Conservation (phyloP, 2,888 invertebrate genomes). For the Celastrina argiolus region DNA sequence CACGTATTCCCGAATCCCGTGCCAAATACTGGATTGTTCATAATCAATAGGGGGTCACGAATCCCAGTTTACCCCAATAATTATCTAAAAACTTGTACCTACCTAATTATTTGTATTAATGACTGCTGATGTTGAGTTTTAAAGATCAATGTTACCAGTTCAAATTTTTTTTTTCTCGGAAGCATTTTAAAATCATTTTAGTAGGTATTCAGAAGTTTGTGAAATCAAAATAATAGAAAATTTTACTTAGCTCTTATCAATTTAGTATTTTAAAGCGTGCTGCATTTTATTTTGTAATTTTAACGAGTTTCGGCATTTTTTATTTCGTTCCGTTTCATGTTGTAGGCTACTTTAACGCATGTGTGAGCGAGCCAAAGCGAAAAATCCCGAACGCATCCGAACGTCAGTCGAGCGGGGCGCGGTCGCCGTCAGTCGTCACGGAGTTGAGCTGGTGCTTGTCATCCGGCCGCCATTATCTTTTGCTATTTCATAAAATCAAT, state of each 20-base stretch:
- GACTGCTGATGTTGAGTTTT: slow-evolving; percentile 1
- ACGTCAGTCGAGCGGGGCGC: slow-evolving; percentile 79
- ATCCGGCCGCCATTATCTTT: slow-evolving; percentile 80
- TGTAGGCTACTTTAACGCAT: slow-evolving; percentile 62
- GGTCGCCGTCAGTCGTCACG: slow-evolving; percentile 80
- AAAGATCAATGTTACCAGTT: slow-evolving; percentile 9
- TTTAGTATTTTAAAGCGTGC: not conserved
- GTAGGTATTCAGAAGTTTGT: too few relatives aligned
- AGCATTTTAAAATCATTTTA: too few relatives aligned
- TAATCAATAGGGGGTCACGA: too few relatives aligned
- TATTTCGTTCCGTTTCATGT: slow-evolving; percentile 58
- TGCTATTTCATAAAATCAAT: slow-evolving; percentile 75
- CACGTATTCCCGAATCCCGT: too few relatives aligned
- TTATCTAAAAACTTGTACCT: too few relatives aligned
- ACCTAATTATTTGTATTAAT: too few relatives aligned
- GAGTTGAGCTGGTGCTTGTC: slow-evolving; percentile 78
- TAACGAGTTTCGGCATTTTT: slow-evolving; percentile 25
- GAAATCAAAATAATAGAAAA: too few relatives aligned
- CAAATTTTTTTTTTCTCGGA: not conserved
- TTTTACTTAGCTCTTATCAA: not conserved
- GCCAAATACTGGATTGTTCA: too few relatives aligned
- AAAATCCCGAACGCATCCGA: slow-evolving; percentile 69
- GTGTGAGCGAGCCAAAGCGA: slow-evolving; percentile 73
- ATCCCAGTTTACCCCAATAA: too few relatives aligned
- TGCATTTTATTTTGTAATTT: slow-evolving; percentile 1